Conservation (phyloP, 37 sponge, comb jelly and placozoan genomes). For the Aphrocallistes beatrix region DNA sequence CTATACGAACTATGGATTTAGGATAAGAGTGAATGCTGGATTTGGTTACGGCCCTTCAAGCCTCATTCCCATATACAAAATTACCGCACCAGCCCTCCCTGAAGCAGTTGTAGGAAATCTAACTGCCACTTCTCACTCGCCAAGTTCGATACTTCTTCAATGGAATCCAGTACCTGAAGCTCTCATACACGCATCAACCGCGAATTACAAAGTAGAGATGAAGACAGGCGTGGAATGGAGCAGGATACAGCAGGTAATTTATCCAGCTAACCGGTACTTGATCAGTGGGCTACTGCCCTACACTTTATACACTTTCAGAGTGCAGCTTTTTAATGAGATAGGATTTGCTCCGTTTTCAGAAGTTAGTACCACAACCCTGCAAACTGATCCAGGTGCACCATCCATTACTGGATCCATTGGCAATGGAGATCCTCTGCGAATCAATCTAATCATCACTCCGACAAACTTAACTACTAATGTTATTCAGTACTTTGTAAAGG, state of each 20-base stretch:
- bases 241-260: not conserved
- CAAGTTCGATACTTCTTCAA: not conserved
- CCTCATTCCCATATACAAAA: not conserved
- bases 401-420: not conserved
- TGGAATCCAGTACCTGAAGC: not conserved
- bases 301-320: not conserved
- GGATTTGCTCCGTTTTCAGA: not conserved
- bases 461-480: not conserved
- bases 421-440: not conserved
- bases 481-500: not conserved
- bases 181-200: not conserved
- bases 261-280: not conserved
- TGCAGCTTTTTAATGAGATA: not conserved
- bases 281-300: not conserved
- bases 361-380: not conserved
- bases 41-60: not conserved
- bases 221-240: not conserved
- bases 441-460: not conserved
- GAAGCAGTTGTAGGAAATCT: not conserved
- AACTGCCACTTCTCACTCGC: not conserved
- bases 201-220: not conserved
- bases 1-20: not conserved
- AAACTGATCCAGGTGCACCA: not conserved
- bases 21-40: not conserved
- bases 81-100: not conserved